A percentile compares a stretch with the other conserved stretches of the same genome.
These are phyloP conservation scores for Atherinomorus stipes DNA, from an alignment of 2,113 vertebrate genomes.

Conservation along the genomic window DNA sequence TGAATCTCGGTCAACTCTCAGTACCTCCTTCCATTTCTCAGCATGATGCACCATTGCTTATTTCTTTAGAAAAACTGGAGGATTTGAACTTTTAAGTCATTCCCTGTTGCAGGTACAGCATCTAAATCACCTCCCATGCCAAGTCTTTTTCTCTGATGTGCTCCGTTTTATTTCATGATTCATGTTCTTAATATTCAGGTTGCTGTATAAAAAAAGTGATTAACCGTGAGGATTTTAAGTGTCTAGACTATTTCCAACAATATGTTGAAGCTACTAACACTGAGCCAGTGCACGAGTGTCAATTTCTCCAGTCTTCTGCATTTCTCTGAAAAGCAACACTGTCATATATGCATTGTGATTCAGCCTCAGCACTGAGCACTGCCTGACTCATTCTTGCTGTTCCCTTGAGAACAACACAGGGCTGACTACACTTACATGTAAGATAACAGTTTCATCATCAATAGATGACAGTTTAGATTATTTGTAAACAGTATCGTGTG, in stretches of 20 bases:
- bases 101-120: neutral
- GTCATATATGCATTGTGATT: constrained; percentile 43
- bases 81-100: neutral
- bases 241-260: constrained; percentile 8
- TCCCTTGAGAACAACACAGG: constrained; percentile 43
- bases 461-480: constrained; percentile 27
- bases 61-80: constrained; percentile 31
- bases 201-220: neutral
- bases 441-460: constrained; percentile 45
- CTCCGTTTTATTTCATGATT: constrained; percentile 13
- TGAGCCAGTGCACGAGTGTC: constrained; percentile 54
- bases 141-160: neutral
- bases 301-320: constrained; percentile 10
- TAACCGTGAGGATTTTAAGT: constrained; percentile 10
- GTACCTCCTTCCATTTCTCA: constrained; percentile 29
- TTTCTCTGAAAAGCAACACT: constrained; percentile 37
- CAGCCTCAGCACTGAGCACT: constrained; percentile 44
- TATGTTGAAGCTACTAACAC: constrained; percentile 34
- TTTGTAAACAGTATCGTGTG: constrained; percentile 22
- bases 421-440: constrained; percentile 42
- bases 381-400: constrained; percentile 51
- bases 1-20: constrained; percentile 5
- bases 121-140: constrained; percentile 16
- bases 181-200: constrained; percentile 22
- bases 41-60: constrained; percentile 50